phyloP scores from a whole-genome alignment of 2,113 vertebrate species.

The Phalacrocorax pelagicus region DNA sequence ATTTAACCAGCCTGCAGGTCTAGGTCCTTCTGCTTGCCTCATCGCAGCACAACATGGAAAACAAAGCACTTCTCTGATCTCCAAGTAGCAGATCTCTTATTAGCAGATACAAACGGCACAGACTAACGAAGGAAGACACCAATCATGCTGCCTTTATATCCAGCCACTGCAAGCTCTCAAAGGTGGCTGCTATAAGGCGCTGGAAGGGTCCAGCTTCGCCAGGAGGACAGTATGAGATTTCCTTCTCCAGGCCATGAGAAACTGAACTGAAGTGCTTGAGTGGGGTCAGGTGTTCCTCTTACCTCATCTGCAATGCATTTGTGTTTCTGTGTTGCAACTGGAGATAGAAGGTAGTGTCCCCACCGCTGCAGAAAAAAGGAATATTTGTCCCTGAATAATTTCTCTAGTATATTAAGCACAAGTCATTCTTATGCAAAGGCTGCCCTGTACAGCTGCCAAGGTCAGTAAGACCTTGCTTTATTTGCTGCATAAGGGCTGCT shows the following conservation, averaged over 20 bases:
- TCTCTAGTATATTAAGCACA: slow-evolving; percentile 54
- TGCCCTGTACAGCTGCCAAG: slow-evolving; percentile 56
- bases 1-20: neutral
- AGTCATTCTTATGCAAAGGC: slow-evolving; percentile 62
- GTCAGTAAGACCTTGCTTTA: slow-evolving; percentile 63
- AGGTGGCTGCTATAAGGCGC: neutral
- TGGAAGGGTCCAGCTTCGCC: neutral
- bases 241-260: neutral
- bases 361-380: neutral
- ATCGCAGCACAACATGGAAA: neutral
- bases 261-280: neutral
- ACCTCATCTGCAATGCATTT: neutral
- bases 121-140: neutral
- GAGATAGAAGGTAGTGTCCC: neutral
- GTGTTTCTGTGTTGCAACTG: neutral
- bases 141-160: neutral
- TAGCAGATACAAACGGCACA: neutral
- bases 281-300: neutral
- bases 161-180: neutral
- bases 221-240: neutral
- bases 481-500: slow-evolving; percentile 49
- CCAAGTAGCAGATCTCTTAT: neutral
- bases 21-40: neutral
- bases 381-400: slow-evolving; percentile 49
- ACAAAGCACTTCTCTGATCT: neutral